Base-by-base conservation (phyloP, 2,113 vertebrate genomes). In the Sclerurus mexicanus region DNA sequence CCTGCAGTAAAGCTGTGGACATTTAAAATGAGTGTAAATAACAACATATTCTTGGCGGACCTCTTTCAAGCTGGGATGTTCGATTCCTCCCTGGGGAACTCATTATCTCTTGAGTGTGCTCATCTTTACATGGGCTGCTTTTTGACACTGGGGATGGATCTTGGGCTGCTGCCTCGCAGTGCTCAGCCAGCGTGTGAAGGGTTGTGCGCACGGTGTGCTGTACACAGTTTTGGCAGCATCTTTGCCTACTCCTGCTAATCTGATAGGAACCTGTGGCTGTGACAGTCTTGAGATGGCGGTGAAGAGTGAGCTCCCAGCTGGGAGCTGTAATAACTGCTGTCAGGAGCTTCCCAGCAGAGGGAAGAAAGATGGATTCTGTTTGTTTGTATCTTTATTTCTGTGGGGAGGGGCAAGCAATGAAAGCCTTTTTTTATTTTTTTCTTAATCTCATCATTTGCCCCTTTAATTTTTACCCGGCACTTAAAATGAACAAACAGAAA, bases 81-180 rank as follows among this genome's bases (percentile, higher is more conserved):
- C 4, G 4, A 69, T 75, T 90, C 79, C 55, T 93, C 95, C 68
- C 89, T 28, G 31, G 92, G 71, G 89, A 92, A 1, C 86, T 96
- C 91, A 90, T 94, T 97, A 94, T 86, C 91, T 94, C 89, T 53
- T 22, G 89, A 96, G 94, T 73, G 83, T 81, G 63, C 86, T 94
- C 87, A 35, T 86, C 76, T 88, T 74, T 56, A 46, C 46, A 5
- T 14, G 80, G 89, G 66, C 78, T 81, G 68, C 49, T 85, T 86
- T 86, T 50, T 94, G 71, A 80, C 79, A 10, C 37, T 6, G 85
- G 83, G 44, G 60, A 21, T 73, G 85, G 46, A 22, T 28, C 60
- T 91, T 2, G 56, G 68, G 63, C 81, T 40, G 78, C 6, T 60
- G 50, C 77, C 75, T 71, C 5, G 3, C 17, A 0, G 52, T 31